phyloP scores from a whole-genome alignment of 1,140 invertebrate genomes.

The Campoletis sonorensis region DNA sequence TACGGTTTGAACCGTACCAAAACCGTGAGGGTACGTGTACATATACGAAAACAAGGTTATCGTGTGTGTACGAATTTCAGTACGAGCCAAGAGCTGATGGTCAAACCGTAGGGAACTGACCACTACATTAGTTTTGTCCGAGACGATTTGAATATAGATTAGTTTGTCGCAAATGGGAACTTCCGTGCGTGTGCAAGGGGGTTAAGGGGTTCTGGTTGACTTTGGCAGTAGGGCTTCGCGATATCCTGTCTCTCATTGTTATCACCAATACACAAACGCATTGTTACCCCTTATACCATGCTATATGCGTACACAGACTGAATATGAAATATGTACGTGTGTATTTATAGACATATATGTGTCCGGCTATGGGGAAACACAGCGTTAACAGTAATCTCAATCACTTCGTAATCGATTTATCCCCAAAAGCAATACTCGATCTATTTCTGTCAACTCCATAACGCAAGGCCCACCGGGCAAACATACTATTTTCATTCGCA shows the following conservation, averaged over 20 bases:
- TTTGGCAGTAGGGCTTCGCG: background rate
- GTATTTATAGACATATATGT: background rate
- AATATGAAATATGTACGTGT: background rate
- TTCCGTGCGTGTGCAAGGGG: constrained; percentile 49
- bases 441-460: background rate
- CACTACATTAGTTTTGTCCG: constrained; percentile 75
- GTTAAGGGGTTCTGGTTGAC: background rate
- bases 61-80: constrained; percentile 22
- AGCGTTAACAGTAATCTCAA: background rate
- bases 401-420: constrained; percentile 10
- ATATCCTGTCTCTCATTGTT: constrained; percentile 55
- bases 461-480: background rate
- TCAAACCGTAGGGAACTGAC: constrained; percentile 53
- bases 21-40: background rate
- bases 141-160: constrained; percentile 77
- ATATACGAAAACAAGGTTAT: background rate
- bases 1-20: constrained; percentile 10
- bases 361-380: too few species aligned
- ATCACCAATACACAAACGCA: constrained; percentile 44
- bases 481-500: too few species aligned
- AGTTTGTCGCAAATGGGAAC: constrained; percentile 73
- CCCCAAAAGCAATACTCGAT: constrained; percentile 20
- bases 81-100: background rate
- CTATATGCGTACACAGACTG: background rate
- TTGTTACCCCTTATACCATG: constrained; percentile 49